Evolutionary conservation across 1,140 invertebrate species (phyloP), one percentile per base, ranked within the genome.

Genomic region (Drosophila biarmipes): DNA sequence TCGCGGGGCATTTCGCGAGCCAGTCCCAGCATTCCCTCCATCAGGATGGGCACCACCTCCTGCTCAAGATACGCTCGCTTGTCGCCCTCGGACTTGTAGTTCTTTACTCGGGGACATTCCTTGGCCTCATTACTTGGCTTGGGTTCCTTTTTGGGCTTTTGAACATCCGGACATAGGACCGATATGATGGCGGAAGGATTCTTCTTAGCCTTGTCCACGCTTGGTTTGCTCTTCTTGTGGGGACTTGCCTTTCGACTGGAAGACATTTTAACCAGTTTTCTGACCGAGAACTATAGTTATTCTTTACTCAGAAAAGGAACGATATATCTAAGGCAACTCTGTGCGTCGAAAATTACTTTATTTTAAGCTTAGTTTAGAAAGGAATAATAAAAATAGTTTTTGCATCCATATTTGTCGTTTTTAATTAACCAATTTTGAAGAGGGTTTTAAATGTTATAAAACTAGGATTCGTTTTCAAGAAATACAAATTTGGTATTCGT

Each of bases 11-110:
- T 54, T 7, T 84, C 84, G 0, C 84, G 79, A 4, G 84, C 80
- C 40, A 89, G 15, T 1, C 49, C 73, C 59, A 89, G 27, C 85
- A 89, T 71, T 4, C 84, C 84, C 24, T 84, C 67, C 80, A 90
- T 80, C 7, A 89, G 12, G 2, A 90, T 77, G 46, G 84, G 84
- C 17, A 80, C 62, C 37, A 71, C 85, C 12, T 80, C 61, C 11
- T 15, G 38, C 31, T 90, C 54, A 11, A 89, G 11, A 40, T 53
- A 84, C 4, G 4, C n/a, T 0, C 85, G 76, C 12, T 58, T 58
- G 14, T 89, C 61, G 8, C 11, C 57, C 0, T 24, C 6, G 0
- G 76, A 19, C 0, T 6, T 40, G 43, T 77, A 73, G 24, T 4
- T 34, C 0, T 35, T 10, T 0, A 46, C 7, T 2, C 24, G 42